Percentiles rank a stretch among this genome's conserved stretches.
Conservation (phyloP, 2,797 vertebrate genomes). For the Coluber constrictor region DNA sequence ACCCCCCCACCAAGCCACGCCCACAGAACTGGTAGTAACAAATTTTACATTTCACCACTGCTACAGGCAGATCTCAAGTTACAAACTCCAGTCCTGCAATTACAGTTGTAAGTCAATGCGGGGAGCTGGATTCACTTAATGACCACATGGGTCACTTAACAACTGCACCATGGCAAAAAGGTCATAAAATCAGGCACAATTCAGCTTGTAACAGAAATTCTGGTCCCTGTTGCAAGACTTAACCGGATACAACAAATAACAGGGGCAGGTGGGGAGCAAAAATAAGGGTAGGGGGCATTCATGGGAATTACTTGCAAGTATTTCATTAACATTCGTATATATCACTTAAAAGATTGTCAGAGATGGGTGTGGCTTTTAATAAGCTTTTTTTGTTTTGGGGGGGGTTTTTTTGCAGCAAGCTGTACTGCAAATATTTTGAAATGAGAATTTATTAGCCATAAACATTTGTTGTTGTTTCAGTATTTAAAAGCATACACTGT, state of each 20-base stretch:
- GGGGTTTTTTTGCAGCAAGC: fast-evolving
- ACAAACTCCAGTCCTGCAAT: not conserved
- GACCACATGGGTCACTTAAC: too few species aligned
- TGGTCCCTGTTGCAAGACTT: too few species aligned
- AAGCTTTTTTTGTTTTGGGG: fast-evolving
- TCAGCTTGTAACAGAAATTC: too few species aligned
- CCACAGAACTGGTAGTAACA: too few species aligned
- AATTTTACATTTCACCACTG: too few species aligned
- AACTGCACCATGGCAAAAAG: too few species aligned
- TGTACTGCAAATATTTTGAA: not conserved
- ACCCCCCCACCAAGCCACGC: too few species aligned
- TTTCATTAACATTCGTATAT: not conserved
- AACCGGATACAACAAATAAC: not conserved
- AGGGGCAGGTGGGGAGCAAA: not conserved
- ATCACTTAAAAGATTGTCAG: fast-evolving
- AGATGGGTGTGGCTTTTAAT: not conserved
- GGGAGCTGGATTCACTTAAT: too few species aligned
- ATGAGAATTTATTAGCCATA: not conserved
- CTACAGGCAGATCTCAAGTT: not conserved
- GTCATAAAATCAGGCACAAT: too few species aligned
- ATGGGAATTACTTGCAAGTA: not conserved
- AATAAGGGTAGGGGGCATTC: not conserved
- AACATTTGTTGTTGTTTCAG: not conserved
- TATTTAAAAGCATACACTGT: not conserved
- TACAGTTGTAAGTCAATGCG: not conserved